Base-by-base conservation (phyloP, 2,888 invertebrate species). In the Capitulum mitella region DNA sequence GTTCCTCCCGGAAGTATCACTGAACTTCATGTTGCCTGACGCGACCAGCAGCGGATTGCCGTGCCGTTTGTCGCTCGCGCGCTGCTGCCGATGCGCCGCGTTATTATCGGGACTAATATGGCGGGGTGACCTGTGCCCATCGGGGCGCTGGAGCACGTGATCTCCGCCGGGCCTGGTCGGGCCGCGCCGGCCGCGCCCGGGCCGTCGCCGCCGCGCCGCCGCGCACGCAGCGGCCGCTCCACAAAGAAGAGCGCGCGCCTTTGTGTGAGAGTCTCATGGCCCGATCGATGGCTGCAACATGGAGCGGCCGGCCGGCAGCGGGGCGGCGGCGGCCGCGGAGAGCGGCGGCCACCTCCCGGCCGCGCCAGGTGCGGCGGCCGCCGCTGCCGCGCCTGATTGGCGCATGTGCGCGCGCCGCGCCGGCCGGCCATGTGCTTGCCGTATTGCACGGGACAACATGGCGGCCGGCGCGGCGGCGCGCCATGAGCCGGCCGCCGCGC, bases 401-500 rank as follows among this genome's bases (percentile, higher is more conserved):
- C 58, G 51, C 22, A 34, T 58, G 58, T n/a, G 34, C 64, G 64
- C 64, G 64, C 64, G 64, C 5, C 14, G 10, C 32, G 64, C 0
- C 34, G 64, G 19, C 64, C 34, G 64, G 64, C 64, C 34, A 34
- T 34, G 32, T n/a, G 26, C 43, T n/a, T 3, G 58, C 58, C 10
- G 12, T 64, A 19, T 64, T 64, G 64, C 64, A 64, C 34, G 29
- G 64, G 29, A 29, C 64, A 64, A 64, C 64, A 64, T 64, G 64
- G 64, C 64, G 64, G 32, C 64, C 8, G 64, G 19, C 19, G 22
- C 64, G 34, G 58, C 14, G n/a, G 64, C 34, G 14, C 34, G 34
- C 64, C 34, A 26, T 74, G 29, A 19, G 64, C 32, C 34, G 29
- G 58, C 58, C 29, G 58, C 3, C 26, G 8, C 29, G 58, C 3